Evolutionary conservation across 2,888 invertebrate species (phyloP), one percentile per base, ranked within the genome.

Genomic region (Tenthredo livida): DNA sequence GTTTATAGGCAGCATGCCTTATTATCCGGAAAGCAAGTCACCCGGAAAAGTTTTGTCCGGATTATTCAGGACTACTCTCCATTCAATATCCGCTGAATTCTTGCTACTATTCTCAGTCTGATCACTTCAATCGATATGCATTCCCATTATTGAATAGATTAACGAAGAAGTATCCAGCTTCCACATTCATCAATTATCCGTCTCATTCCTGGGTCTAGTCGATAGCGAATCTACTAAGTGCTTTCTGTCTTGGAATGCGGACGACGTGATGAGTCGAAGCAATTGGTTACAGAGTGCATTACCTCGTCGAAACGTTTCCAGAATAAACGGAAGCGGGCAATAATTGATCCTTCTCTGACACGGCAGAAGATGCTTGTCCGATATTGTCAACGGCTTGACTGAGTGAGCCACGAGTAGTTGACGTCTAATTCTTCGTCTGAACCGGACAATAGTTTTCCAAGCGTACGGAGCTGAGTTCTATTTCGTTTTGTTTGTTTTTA

Each of bases 1-100:
- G 43, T 61, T 65, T 29, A 43, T 43, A 40, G 67, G 47, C 83
- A 83, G 83, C 67, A 33, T 47, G 83, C 43, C 50, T 67, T 70
- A 67, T 67, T 83, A 50, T 83, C 17, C 83, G 83, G 29, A 70
- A 43, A 47, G 47, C 67, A 33, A 67, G 47, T 47, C 47, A 37
- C 33, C 83, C 17, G 83, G 43, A 43, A 83, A 83, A 67, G 50
- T 83, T 83, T 83, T 67, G 83, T 83, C 83, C 37, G 12, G 9
- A n/a, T 78, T 61, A 25, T 47, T 40, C 21, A 29, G 37, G 12
- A 80, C 58, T 37, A 80, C 37, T 80, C 17, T 58, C 21, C 15
- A 80, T 40, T 58, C 80, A 25, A 25, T 37, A 50, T 61, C 61
- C 80, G 1, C 6, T 1, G n/a, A 50, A 9, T 54, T 47, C 9